A percentile compares a stretch with the other conserved stretches of the same genome.
Evolutionary conservation across 2,888 invertebrate species (phyloP).

Genomic region (Eupithecia subumbrata): DNA sequence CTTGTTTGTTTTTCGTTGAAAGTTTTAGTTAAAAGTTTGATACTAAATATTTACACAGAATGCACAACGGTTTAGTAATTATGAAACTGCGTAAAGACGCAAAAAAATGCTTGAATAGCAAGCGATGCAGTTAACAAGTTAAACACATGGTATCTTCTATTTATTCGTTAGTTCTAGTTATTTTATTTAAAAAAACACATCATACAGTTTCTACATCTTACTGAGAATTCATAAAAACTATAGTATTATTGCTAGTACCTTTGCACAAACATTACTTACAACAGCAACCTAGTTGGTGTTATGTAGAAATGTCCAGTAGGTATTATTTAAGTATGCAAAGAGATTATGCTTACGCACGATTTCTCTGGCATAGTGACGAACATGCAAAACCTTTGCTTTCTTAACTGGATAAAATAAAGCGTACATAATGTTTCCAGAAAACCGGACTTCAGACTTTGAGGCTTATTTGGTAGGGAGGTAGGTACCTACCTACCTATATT

Average conservation of each 20-base stretch:
- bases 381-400: background rate
- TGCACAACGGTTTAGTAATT: constrained; percentile 22
- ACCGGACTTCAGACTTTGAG: background rate
- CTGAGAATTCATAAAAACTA: background rate
- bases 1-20: constrained; percentile 26
- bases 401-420: background rate
- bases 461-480: background rate
- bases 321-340: background rate
- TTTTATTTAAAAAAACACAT: background rate
- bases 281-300: background rate
- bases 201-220: background rate
- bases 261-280: background rate
- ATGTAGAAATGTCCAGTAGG: background rate
- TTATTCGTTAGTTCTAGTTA: background rate
- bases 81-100: constrained; percentile 14
- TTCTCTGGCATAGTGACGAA: background rate
- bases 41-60: constrained; percentile 33
- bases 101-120: constrained; percentile 2
- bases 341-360: constrained; percentile 11
- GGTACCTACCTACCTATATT: too few species aligned
- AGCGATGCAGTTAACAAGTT: background rate
- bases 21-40: constrained; percentile 28
- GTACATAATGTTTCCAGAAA: background rate
- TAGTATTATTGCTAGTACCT: background rate
- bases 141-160: background rate